Evolutionary conservation across 2,113 vertebrate species (phyloP).

Genomic region (Pterocles orientalis): DNA sequence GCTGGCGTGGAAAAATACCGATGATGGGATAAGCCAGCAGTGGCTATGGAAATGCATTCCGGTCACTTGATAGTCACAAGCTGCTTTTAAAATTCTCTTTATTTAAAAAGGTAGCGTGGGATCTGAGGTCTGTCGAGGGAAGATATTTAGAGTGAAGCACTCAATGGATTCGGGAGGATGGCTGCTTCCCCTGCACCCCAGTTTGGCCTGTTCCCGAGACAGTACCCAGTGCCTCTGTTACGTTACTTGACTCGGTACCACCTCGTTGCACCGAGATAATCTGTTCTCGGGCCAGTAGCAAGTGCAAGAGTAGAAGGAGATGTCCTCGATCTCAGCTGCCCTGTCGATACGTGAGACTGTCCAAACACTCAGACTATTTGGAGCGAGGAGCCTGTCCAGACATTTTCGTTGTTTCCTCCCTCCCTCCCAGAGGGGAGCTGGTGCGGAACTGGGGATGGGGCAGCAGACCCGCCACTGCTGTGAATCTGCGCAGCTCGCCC

Average conservation of each 20-base stretch:
- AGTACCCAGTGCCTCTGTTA: not conserved
- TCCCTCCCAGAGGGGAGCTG: not conserved
- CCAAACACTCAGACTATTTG: not conserved
- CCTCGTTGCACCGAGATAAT: not conserved
- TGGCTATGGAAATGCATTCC: not conserved
- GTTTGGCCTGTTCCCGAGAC: not conserved
- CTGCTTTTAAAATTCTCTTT: not conserved
- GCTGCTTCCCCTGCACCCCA: accelerated
- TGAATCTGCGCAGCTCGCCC: accelerated
- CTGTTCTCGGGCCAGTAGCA: not conserved
- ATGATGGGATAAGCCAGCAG: not conserved
- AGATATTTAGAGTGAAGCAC: not conserved
- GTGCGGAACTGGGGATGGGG: not conserved
- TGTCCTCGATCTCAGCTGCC: not conserved
- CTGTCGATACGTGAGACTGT: not conserved
- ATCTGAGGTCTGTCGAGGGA: not conserved
- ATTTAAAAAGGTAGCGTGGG: not conserved
- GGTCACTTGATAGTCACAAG: not conserved
- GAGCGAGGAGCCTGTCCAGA: not conserved
- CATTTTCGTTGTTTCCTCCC: not conserved
- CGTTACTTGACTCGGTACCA: not conserved
- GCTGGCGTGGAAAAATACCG: not conserved
- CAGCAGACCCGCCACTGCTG: not conserved
- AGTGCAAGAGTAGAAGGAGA: not conserved
- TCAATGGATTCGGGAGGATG: accelerated